A percentile compares a stretch with the other conserved stretches of the same genome.
Conservation (phyloP, 2,888 invertebrate species). For the Tinea semifulvella region DNA sequence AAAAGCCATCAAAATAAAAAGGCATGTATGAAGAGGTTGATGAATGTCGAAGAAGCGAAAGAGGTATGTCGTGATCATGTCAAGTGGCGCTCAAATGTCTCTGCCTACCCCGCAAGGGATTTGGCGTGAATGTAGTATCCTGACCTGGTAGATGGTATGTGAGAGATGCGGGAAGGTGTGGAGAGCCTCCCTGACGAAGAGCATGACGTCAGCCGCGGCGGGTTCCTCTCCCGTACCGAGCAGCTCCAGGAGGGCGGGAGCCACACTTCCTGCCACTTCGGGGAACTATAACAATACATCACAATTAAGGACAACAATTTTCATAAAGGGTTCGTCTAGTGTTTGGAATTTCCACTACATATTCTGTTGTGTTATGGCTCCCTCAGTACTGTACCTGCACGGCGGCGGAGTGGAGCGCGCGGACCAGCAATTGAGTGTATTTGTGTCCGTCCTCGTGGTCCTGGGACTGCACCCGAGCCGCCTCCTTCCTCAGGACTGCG, state of each 20-base stretch:
- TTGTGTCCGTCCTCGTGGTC: slow-evolving; percentile 96
- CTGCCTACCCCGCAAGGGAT: no score
- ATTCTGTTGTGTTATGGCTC: no score
- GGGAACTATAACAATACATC: slow-evolving; percentile 72
- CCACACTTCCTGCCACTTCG: slow-evolving; percentile 92
- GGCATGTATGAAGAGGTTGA: no score
- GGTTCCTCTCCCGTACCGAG: slow-evolving; percentile 87
- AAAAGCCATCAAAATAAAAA: no score
- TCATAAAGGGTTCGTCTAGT: no score
- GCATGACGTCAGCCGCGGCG: slow-evolving; percentile 92
- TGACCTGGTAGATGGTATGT: slow-evolving; percentile 81
- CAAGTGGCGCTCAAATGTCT: no score
- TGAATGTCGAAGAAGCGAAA: no score
- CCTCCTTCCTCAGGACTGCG: slow-evolving; percentile 88
- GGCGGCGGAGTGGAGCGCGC: slow-evolving; percentile 92
- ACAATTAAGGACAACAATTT: no score
- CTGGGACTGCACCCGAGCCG: slow-evolving; percentile 86
- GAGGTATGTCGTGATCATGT: no score
- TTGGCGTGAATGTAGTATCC: no score
- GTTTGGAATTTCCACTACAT: no score
- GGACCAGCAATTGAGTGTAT: slow-evolving; percentile 93
- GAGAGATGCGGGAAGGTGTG: slow-evolving; percentile 87
- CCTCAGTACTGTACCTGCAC: slow-evolving; percentile 74
- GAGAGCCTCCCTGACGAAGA: slow-evolving; percentile 96
- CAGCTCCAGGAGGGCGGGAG: slow-evolving; percentile 95